Evolutionary conservation across 2,113 vertebrate genomes (phyloP), one percentile per base, ranked within the genome.

Genomic region (Xenus cinereus): DNA sequence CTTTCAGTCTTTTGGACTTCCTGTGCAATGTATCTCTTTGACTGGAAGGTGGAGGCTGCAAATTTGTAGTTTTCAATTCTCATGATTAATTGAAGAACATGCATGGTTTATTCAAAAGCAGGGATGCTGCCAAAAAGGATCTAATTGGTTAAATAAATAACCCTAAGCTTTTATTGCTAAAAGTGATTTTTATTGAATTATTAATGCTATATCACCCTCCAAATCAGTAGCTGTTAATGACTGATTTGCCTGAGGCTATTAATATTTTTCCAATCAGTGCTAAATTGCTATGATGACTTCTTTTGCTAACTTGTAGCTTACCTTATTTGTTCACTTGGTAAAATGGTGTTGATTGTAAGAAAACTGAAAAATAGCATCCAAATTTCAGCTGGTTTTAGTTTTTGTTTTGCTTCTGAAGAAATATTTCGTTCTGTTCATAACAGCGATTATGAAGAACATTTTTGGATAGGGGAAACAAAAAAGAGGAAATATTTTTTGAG

Each of bases 141-240:
- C 95, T 98, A 98, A 98, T 96, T 97, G 85, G 74, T 93, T 97
- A 98, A 97, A 98, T 98, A 98, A 98, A 98, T 97, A 98, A 98
- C 91, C 39, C 45, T 4, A 51, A 95, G 91, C 45, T 97, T 96
- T 96, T 94, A 87, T 54, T 92, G 96, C 93, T 96, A 56, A 67
- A 37, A 94, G 88, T 74, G 48, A 73, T 90, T 92, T 97, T 92
- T 84, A 84, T 76, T 97, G 92, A 97, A 97, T 97, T 98, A 94
- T 98, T 98, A 90, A 97, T 96, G 74, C 41, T 64, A 7, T 86
- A 76, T 94, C 85, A 79, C 48, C 77, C 68, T 95, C 64, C 56
- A 84, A 84, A 97, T 97, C 92, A 92, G 84, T 84, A 80, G 66
- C 74, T 79, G 89, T 93, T 97, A 97, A 97, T 95, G 95, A 94